These are phyloP conservation scores for Lithophane ornitopus DNA, from an alignment of 2,888 invertebrate genomes.

Conservation along the genomic window DNA sequence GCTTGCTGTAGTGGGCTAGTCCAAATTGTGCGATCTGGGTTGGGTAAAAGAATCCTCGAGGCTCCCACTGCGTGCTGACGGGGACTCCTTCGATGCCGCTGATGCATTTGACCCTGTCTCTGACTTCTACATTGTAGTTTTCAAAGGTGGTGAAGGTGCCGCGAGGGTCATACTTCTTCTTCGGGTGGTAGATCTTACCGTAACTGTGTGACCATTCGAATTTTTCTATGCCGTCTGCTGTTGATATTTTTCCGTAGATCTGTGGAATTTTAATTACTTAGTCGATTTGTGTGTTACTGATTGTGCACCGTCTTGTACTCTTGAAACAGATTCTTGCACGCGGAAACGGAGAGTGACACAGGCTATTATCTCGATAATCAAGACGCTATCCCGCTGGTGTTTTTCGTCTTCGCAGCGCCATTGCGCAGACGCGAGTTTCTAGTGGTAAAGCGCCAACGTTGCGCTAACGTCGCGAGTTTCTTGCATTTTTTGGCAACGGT, in stretches of 20 bases:
- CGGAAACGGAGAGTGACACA: background rate
- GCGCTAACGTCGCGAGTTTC: too few relatives aligned
- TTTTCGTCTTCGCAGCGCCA: too few relatives aligned
- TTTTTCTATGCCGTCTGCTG: slow-evolving; percentile 93
- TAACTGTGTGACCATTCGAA: slow-evolving; percentile 99
- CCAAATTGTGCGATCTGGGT: slow-evolving; percentile 99
- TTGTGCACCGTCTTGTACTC: background rate
- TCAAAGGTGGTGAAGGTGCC: slow-evolving; percentile 99
- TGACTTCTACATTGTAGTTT: slow-evolving; percentile 99
- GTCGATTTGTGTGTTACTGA: too few relatives aligned
- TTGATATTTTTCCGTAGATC: slow-evolving; percentile 96
- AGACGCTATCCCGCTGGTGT: too few relatives aligned
- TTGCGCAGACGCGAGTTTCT: too few relatives aligned
- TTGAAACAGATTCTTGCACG: too few relatives aligned
- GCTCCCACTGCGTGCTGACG: slow-evolving; percentile 99
- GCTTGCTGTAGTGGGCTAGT: slow-evolving; percentile 98
- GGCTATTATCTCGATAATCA: background rate
- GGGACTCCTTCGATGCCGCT: slow-evolving; percentile 98
- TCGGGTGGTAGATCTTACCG: slow-evolving; percentile 97
- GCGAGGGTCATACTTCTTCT: slow-evolving; percentile 96
- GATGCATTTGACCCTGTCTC: slow-evolving; percentile 98
- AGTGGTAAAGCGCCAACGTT: too few relatives aligned
- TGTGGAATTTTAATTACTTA: slow-evolving; percentile 72
- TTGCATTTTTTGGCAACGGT: too few relatives aligned
- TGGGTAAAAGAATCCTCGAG: slow-evolving; percentile 98